Percentiles rank a stretch among this genome's conserved stretches.
Conservation (phyloP, 2,113 vertebrate species). For the Lagopus muta region DNA sequence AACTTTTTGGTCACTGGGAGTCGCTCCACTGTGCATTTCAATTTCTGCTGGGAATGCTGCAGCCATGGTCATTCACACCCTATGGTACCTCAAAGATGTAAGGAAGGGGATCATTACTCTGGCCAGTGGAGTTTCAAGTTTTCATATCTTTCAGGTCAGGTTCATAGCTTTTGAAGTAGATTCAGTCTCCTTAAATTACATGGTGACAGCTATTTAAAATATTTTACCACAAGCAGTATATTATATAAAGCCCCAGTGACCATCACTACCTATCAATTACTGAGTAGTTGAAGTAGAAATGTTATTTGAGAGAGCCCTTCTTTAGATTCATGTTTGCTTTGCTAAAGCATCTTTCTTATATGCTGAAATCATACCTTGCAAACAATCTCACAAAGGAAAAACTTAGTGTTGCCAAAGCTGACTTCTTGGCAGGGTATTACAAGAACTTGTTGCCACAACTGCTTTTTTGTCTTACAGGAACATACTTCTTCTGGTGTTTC, state of each 20-base stretch:
- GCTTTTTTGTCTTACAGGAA: neutral
- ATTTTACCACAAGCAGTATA: no score
- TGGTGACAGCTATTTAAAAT: no score
- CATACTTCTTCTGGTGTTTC: fast-evolving
- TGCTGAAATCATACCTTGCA: neutral
- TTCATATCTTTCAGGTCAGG: neutral
- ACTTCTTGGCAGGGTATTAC: neutral
- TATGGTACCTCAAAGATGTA: neutral
- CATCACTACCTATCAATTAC: neutral
- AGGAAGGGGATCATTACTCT: neutral
- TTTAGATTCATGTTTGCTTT: neutral
- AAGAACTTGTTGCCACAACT: neutral
- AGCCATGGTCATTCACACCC: neutral
- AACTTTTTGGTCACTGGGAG: neutral
- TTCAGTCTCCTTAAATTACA: neutral
- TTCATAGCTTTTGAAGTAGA: neutral
- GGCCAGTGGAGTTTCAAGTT: neutral
- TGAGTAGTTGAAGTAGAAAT: neutral
- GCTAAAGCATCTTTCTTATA: neutral
- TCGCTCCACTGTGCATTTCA: fast-evolving
- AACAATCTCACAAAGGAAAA: neutral
- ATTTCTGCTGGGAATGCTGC: neutral
- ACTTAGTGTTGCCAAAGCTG: neutral
- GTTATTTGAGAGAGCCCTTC: neutral
- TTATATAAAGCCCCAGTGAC: neutral